Evolutionary conservation across 2,888 invertebrate genomes (phyloP).

Genomic region (Syrista parreyssii): DNA sequence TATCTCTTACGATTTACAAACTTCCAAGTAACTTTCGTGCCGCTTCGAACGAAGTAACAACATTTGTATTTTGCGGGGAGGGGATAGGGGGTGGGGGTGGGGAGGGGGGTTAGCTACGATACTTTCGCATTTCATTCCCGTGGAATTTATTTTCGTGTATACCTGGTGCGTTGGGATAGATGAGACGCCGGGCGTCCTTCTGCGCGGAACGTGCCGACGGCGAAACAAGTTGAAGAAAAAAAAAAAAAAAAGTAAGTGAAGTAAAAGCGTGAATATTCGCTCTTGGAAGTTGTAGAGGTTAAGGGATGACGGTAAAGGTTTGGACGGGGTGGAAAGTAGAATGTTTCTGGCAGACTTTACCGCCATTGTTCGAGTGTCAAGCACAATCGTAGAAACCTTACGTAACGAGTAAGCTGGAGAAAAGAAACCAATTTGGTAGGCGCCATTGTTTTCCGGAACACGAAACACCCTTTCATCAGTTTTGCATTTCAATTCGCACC

Average conservation of each 20-base stretch:
- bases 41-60: background rate
- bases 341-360: background rate
- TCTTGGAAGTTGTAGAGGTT: background rate
- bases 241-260: background rate
- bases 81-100: too few relatives aligned
- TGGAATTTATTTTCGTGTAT: background rate
- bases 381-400: background rate
- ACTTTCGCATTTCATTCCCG: background rate
- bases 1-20: constrained; percentile 51
- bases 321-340: background rate
- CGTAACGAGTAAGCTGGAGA: background rate
- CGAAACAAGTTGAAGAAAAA: background rate
- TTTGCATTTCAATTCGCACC: background rate
- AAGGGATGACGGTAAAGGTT: background rate
- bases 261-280: background rate
- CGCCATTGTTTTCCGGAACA: background rate
- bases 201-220: background rate
- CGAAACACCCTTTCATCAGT: background rate
- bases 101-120: background rate
- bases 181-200: too few relatives aligned
- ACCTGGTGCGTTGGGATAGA: background rate
- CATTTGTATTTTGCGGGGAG: background rate
- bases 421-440: too few relatives aligned
- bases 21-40: constrained; percentile 32
- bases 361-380: background rate